These are phyloP conservation scores for Vulpes lagopus DNA, from an alignment of 2,113 vertebrate species.

Conservation along the genomic window DNA sequence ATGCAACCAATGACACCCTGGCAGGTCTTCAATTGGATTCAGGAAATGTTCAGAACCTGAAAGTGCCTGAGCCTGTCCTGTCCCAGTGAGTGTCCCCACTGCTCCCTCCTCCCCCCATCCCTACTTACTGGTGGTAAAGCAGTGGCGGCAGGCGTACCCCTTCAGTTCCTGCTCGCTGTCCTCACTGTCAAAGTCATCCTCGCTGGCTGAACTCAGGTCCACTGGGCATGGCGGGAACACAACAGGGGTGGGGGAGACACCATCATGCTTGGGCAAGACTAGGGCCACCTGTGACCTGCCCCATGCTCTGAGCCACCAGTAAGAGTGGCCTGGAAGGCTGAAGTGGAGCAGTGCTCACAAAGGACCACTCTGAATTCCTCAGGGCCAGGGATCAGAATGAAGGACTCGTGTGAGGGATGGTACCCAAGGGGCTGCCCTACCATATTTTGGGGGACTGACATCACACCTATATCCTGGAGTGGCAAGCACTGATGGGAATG, in stretches of 20 bases:
- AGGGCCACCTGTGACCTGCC: not conserved
- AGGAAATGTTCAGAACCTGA: accelerated
- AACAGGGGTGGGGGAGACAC: not conserved
- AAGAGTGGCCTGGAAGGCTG: not conserved
- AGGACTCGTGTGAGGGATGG: accelerated
- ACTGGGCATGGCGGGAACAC: slow-evolving; percentile 85
- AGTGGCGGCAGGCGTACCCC: slow-evolving; percentile 99
- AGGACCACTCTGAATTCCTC: not conserved
- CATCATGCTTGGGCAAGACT: not conserved
- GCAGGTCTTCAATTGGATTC: not conserved
- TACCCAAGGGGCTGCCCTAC: not conserved
- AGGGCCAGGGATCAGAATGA: not conserved
- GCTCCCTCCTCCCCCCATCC: not conserved
- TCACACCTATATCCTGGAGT: not conserved
- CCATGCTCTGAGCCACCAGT: not conserved
- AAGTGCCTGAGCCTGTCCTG: not conserved
- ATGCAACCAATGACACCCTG: not conserved
- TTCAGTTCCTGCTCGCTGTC: slow-evolving; percentile 99
- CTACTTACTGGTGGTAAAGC: slow-evolving; percentile 97
- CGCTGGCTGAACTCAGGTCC: slow-evolving; percentile 98
- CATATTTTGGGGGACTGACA: not conserved
- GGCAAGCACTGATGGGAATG: not conserved
- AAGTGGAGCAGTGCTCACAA: accelerated
- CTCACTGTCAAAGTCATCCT: slow-evolving; percentile 99
- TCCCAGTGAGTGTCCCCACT: not conserved